Evolutionary conservation across 2,113 vertebrate species (phyloP).

Genomic region (Lagopus muta): DNA sequence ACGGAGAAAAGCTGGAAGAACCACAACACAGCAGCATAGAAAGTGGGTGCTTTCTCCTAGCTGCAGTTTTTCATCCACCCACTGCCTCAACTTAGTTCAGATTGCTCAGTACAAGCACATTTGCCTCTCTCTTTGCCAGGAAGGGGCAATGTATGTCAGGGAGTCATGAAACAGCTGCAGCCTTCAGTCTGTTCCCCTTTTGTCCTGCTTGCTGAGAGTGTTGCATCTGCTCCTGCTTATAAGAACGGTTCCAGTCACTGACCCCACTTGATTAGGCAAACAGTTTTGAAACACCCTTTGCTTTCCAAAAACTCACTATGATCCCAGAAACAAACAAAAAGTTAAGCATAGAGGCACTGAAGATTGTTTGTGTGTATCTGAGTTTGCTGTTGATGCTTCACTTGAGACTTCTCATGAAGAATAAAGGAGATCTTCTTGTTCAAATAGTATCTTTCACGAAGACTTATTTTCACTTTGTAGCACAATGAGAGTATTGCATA

Average conservation of each 20-base stretch:
- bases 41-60: background rate
- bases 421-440: too few species aligned
- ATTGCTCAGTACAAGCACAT: background rate
- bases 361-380: background rate
- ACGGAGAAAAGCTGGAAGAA: background rate
- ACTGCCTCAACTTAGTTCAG: background rate
- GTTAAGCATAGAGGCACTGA: background rate
- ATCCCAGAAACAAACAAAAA: background rate
- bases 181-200: background rate
- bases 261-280: background rate
- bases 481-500: too few species aligned
- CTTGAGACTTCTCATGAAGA: too few species aligned
- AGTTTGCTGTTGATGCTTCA: too few species aligned
- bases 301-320: background rate
- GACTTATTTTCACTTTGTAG: too few species aligned
- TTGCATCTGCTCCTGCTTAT: background rate
- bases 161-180: background rate
- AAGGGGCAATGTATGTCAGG: background rate
- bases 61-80: background rate
- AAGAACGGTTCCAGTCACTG: background rate
- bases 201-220: background rate
- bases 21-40: background rate
- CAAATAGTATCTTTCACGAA: too few species aligned
- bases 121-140: background rate
- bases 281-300: background rate